Percentiles rank a stretch among this genome's conserved stretches.
phyloP scores from a whole-genome alignment of 2,113 vertebrate genomes.

The Ardeotis arabs region DNA sequence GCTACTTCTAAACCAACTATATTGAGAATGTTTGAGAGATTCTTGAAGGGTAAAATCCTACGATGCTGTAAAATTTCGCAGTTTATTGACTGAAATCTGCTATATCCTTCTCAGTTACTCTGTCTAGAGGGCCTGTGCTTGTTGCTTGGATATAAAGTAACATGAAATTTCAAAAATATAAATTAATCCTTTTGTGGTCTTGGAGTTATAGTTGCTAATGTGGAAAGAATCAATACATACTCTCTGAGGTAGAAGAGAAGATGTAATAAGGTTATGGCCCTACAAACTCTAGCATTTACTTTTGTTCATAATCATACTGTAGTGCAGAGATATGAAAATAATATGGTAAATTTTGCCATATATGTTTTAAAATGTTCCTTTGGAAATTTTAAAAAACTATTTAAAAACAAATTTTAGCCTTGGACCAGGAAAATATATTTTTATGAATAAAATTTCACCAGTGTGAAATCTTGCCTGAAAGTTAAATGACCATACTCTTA shows the following conservation, averaged over 20 bases:
- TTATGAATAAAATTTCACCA: background rate
- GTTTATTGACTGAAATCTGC: background rate
- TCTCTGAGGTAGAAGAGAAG: background rate
- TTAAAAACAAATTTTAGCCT: background rate
- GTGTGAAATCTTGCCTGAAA: background rate
- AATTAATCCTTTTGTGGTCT: background rate
- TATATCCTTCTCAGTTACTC: background rate
- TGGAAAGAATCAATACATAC: background rate
- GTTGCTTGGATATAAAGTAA: background rate
- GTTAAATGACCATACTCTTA: background rate
- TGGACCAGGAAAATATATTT: background rate
- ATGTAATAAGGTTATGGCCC: background rate
- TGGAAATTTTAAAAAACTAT: background rate
- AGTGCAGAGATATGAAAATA: background rate
- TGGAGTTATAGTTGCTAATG: background rate
- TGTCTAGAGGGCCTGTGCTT: background rate
- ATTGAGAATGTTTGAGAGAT: background rate
- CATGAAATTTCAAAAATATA: background rate
- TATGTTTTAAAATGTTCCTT: background rate
- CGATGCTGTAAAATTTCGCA: background rate
- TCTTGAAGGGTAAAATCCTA: background rate
- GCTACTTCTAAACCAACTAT: background rate
- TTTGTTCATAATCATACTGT: background rate
- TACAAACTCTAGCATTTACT: background rate
- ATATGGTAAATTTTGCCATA: background rate